Evolutionary conservation across 2,113 vertebrate genomes (phyloP).

Genomic region (Columba livia): DNA sequence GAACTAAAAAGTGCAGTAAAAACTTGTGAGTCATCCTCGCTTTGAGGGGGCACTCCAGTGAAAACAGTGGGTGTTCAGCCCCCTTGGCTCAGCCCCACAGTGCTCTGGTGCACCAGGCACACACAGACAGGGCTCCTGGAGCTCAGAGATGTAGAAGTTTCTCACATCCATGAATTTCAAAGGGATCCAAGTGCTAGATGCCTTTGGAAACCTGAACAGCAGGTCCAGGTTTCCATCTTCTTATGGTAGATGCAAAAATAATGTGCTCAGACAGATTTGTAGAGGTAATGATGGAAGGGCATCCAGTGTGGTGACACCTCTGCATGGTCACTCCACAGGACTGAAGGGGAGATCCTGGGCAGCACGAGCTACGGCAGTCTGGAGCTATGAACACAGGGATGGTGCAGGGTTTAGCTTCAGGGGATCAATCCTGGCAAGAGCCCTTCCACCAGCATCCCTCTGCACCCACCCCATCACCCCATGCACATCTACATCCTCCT

Average conservation of each 20-base stretch:
- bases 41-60: background rate
- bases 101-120: background rate
- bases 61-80: background rate
- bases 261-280: background rate
- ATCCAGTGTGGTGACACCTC: background rate
- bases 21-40: background rate
- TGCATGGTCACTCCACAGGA: accelerated
- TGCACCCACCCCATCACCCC: background rate
- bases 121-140: background rate
- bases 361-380: accelerated
- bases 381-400: background rate
- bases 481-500: accelerated
- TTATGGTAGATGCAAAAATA: background rate
- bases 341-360: background rate
- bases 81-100: background rate
- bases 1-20: background rate
- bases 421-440: background rate
- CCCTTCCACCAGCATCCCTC: background rate
- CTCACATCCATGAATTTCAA: background rate
- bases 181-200: background rate
- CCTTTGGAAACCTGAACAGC: background rate
- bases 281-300: background rate
- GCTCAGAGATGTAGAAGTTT: background rate
- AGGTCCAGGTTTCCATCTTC: background rate
- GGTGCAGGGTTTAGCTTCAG: background rate